Conservation (phyloP, 1,140 invertebrate species). For the Octopus sinensis region DNA sequence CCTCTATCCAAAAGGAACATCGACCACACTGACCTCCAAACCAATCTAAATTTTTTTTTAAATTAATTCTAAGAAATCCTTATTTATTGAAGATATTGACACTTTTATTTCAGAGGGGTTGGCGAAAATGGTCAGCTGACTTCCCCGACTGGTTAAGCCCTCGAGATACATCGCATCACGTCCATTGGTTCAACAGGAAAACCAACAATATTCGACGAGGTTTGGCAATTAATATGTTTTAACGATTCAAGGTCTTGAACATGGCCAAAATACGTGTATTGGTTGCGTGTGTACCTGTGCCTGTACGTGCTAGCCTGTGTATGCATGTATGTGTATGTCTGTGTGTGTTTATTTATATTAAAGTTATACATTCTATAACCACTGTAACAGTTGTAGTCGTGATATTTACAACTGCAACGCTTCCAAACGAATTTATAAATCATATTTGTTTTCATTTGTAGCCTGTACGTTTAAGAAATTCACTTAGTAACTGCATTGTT, state of each 20-base stretch:
- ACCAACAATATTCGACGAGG: slow-evolving; percentile 42
- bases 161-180: slow-evolving; percentile 38
- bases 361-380: not conserved
- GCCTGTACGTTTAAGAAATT: no score
- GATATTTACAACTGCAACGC: no score
- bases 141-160: slow-evolving; percentile 51
- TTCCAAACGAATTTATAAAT: no score
- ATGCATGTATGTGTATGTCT: not conserved
- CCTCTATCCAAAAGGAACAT: not conserved
- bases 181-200: slow-evolving; percentile 48
- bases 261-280: not conserved
- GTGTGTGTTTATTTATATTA: not conserved
- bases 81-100: not conserved
- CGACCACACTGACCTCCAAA: not conserved
- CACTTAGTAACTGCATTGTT: no score
- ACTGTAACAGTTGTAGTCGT: no score
- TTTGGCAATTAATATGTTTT: slow-evolving; percentile 19
- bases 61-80: not conserved
- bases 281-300: not conserved
- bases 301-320: not conserved
- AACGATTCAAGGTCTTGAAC: not conserved
- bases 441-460: no score
- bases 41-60: no score
- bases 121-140: slow-evolving; percentile 49
- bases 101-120: slow-evolving; percentile 36